Evolutionary conservation across 2,797 vertebrate genomes (phyloP), one percentile per base, ranked within the genome.

Genomic region (Gymnothorax reevesii): DNA sequence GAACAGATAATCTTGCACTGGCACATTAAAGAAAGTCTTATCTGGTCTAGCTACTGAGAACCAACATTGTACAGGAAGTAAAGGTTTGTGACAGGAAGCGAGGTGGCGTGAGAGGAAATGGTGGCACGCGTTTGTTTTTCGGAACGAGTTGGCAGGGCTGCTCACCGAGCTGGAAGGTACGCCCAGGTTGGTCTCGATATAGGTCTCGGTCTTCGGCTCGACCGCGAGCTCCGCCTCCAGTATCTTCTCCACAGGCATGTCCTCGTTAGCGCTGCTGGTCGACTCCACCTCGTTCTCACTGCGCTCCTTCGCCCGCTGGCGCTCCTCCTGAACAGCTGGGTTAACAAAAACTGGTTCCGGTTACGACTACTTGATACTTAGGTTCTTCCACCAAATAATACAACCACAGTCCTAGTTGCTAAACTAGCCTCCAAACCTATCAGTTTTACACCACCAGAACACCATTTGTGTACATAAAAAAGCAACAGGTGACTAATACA

Each of bases 161-260:
- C 98, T 98, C 94, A 99, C 98, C 91, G 98, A 99, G 94, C 96
- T 98, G 27, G 98, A 97, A 1, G 96, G 96, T 91, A 97, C 93
- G 27, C 98, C 97, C 89, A 99, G 94, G 90, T 95, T 98, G 7
- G 97, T 97, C 92, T 99, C 99, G 1, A 98, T 98, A 91, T 99
- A 99, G 0, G 97, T 98, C 94, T 99, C 98, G 0, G 97, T 99
- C 96, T 99, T 99, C 94, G 99, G 99, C 91, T 99, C 99, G 82
- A 99, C 98, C 0, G 99, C 98, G 0, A 98, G 96, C 92, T 99
- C 99, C 0, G 99, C 99, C 88, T 99, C 99, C 92, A 99, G 94
- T 86, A 99, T 98, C 96, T 99, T 99, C 94, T 99, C 98, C 93
- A 99, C 99, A 0, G 99, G 99, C 99, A 99, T 99, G 95, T 99